Evolutionary conservation across 2,888 invertebrate genomes (phyloP), one percentile per base, ranked within the genome.

Genomic region (Drosophila barbarae): DNA sequence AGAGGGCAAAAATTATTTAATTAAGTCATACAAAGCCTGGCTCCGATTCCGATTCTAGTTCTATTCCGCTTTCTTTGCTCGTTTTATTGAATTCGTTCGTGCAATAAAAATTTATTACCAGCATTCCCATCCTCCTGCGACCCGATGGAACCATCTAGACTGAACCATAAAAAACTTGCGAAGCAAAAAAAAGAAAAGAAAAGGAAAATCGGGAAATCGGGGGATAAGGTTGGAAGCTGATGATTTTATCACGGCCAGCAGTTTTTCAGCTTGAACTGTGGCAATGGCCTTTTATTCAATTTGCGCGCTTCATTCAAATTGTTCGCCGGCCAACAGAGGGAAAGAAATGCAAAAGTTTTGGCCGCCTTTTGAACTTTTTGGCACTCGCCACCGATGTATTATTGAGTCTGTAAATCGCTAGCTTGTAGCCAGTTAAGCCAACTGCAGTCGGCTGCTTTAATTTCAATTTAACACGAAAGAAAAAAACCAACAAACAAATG

Each of bases 251-350:
- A 73, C 69, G 55, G 57, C 73, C 73, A 60, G 76, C 78, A 77
- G 66, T 81, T 77, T 80, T 77, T 77, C 70, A 60, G 77, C 76
- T 72, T 80, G 77, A 77, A 51, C 74, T 73, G 74, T 53, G 74
- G 69, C 72, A 54, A 63, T 74, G 74, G 68, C 77, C 77, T 66
- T 80, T 81, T 77, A 77, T 77, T 81, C 81, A 81, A 81, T 77
- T 77, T 80, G 77, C 58, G 71, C 61, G 73, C 58, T 74, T 57
- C 76, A 77, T 77, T 77, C 76, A 77, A 77, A 77, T 77, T 71
- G 76, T 64, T 53, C 44, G 68, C 69, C 69, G 66, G 47, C 56
- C 23, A 13, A 38, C 67, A 18, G 26, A 9, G 28, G 15, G 56
- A 42, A 55, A 18, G 51, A 57, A 66, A 39, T 32, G 44, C 21